Percentiles rank a stretch among this genome's conserved stretches.
phyloP scores from a whole-genome alignment of 1,140 invertebrate species.

The Chelonus insularis region DNA sequence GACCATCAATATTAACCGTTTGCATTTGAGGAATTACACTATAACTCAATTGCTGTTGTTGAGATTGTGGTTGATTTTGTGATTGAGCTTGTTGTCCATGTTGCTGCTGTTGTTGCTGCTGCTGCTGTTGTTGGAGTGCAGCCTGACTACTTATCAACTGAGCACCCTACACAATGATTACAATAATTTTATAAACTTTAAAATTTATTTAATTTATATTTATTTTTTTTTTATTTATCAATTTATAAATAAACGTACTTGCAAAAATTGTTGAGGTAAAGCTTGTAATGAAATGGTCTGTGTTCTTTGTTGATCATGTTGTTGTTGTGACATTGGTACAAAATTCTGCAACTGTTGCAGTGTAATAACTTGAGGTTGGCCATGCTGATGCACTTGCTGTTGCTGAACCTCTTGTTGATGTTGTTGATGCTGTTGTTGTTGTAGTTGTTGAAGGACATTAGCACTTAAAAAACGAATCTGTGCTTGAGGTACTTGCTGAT shows the following conservation, averaged over 20 bases:
- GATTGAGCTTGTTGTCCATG: conserved; percentile 55
- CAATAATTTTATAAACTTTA: background rate
- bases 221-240: background rate
- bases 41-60: conserved; percentile 64
- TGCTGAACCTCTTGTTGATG: conserved; percentile 41
- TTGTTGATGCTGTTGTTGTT: conserved; percentile 44
- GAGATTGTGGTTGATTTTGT: conserved; percentile 54
- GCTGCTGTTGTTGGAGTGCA: conserved; percentile 40
- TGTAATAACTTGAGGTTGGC: conserved; percentile 61
- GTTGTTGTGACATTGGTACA: conserved; percentile 55
- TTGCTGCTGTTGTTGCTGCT: conserved; percentile 60
- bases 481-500: conserved; percentile 48
- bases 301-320: conserved; percentile 55
- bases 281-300: conserved; percentile 62
- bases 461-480: conserved; percentile 57
- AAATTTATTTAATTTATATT: conserved; percentile 1
- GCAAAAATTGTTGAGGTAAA: conserved; percentile 62
- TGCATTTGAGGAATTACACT: conserved; percentile 75
- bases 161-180: conserved; percentile 39
- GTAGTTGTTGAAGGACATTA: conserved; percentile 53
- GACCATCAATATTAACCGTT: conserved; percentile 88
- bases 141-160: conserved; percentile 51
- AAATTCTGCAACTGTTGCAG: conserved; percentile 62
- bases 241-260: conserved; percentile 44
- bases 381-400: conserved; percentile 50